Base-by-base conservation (phyloP, 2,113 vertebrate genomes). In the Triplophysa rosa region DNA sequence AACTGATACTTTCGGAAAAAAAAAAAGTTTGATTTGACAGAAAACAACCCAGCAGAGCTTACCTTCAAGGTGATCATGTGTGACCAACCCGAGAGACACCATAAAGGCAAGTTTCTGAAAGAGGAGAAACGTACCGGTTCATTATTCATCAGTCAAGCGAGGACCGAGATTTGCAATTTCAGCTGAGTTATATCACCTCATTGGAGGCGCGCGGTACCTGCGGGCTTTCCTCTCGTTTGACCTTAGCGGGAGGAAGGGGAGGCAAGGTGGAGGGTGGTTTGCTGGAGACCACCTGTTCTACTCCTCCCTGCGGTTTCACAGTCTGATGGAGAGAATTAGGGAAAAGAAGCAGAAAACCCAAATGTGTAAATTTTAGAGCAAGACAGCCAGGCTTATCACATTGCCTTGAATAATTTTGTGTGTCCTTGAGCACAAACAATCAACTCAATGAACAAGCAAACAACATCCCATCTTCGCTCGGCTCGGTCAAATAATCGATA, bases 41-140 rank as follows among this genome's bases (percentile, higher is more conserved):
- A 8, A 23, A 66, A 16, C 10, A 37, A 37, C 33, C 5, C 7
- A 21, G 26, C 23, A 45, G 33, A 1, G 29, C 83, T 92, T 93
- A 98, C 97, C 97, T 95, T 98, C 96, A 86, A 99, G 88, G 89
- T 98, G 97, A 90, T 98, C 96, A 19, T 98, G 95, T 89, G 97
- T 99, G 62, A 99, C 97, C 61, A 99, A 90, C 65, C 97, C 97
- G 79, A 99, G 89, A 84, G 97, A 98, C 86, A 98, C 96, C 97
- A 99, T 98, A 90, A 98, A 99, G 91, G 97, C 96, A 91, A 98
- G 95, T 98, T 99, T 99, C 97, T 99, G 86, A 81, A 67, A 77
- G 61, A 21, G 86, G 70, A 70, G 24, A 80, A 87, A 73, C 9
- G 80, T 83, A 62, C 85, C 45, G 10, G n/a, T 29, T 56, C 61